Evolutionary conservation across 2,113 vertebrate species (phyloP).

Genomic region (Campylomormyrus numenius): DNA sequence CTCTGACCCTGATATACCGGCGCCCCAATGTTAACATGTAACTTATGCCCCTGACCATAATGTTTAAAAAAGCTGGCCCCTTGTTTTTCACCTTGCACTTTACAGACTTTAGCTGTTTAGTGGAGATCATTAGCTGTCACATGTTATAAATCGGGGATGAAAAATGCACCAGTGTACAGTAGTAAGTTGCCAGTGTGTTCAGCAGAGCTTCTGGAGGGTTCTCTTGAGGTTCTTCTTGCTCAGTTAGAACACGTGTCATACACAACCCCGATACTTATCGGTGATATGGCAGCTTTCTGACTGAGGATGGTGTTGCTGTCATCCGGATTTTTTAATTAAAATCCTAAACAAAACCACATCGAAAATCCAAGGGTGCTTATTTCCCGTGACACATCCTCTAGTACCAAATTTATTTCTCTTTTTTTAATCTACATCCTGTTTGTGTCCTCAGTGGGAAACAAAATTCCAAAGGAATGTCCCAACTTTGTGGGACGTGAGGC

Average conservation of each 20-base stretch:
- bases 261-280: background rate
- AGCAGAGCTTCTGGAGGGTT: background rate
- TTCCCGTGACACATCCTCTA: background rate
- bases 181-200: background rate
- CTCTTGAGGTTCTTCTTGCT: background rate
- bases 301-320: background rate
- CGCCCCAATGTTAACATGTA: no score
- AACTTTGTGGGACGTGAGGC: background rate
- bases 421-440: slow-evolving; percentile 4
- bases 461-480: background rate
- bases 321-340: background rate
- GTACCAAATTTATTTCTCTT: background rate
- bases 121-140: background rate
- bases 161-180: background rate
- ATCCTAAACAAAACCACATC: background rate
- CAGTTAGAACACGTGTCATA: background rate
- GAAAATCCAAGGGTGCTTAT: background rate
- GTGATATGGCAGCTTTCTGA: background rate
- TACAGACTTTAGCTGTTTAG: background rate
- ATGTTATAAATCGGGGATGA: background rate
- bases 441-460: background rate
- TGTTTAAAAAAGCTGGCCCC: background rate
- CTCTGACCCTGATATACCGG: no score
- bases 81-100: background rate
- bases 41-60: no score